Base-by-base conservation (phyloP, 2,113 vertebrate species). In the Eclectus roratus region DNA sequence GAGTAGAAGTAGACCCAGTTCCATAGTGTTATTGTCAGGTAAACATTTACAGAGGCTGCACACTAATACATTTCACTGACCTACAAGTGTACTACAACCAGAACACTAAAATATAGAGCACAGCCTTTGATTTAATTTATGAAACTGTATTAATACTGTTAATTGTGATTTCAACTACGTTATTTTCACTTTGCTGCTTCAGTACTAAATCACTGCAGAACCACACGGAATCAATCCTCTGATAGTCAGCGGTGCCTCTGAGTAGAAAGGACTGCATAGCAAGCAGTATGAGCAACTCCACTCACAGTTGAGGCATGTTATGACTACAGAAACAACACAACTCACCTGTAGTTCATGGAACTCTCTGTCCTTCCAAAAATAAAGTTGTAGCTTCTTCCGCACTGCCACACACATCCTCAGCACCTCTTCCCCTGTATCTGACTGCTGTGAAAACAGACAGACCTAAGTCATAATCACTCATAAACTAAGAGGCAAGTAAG, bases 281-380 rank as follows among this genome's bases (percentile, higher is more conserved):
- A 35, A 66, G 28, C 17, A 83, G 15, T 13, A 18, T 66, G 35
- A 66, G 28, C 46, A 86, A 37, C 10, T 12, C 14, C 17, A 8
- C 16, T 47, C 46, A 44, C 35, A 43, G 21, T 1, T n/a, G n/a
- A 83, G 20, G 27, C 13, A 52, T 1, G 6, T 23, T 13, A 64
- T 7, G 31, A 39, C 69, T 17, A 70, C 17, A 78, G 43, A 68
- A 74, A 47, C 58, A 85, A 23, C 10, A 61, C 10, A 70, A 63
- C 84, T 74, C 77, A 94, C 89, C 98, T 99, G 99, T 21, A 99
- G 95, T 39, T 99, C 99, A 43, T 99, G 98, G 90, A 99, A 99
- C 43, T 99, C 99, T 70, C 99, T 97, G 92, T 99, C 99, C 93
- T 99, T 99, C 99, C 99, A 99, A 97, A 98, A 99, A 97, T 99